Conservation (phyloP, 2,888 invertebrate species). For the Hedya salicella region DNA sequence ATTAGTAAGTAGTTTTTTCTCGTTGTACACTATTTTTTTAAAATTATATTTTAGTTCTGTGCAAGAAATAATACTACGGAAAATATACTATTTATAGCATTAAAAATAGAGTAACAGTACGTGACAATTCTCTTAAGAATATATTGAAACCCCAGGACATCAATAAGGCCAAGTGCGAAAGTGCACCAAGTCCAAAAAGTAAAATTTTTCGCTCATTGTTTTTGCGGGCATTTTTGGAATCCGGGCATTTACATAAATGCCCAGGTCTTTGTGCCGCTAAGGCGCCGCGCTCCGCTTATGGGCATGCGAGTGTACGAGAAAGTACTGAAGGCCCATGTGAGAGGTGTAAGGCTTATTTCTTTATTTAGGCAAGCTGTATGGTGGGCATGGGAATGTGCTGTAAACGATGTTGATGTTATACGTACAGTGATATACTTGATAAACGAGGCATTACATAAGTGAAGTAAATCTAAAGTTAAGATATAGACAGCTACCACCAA, state of each 20-base stretch:
- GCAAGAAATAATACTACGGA: no score
- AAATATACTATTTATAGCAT: no score
- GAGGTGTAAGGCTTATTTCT: constrained; percentile 37
- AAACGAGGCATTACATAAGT: no score
- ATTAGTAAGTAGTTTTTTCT: no score
- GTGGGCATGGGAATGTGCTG: constrained; percentile 17
- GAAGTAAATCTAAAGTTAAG: no score
- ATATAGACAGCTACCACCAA: no score
- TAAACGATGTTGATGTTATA: constrained; percentile 7
- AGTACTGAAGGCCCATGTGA: constrained; percentile 28
- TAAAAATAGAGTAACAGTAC: background rate
- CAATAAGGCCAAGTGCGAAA: constrained; percentile 56
- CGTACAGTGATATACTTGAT: no score
- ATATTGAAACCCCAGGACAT: constrained; percentile 29
- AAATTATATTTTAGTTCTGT: no score
- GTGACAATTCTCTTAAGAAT: background rate
- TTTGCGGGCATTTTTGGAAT: constrained; percentile 74
- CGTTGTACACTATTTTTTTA: no score
- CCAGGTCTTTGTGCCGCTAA: constrained; percentile 78
- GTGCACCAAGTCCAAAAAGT: constrained; percentile 71
- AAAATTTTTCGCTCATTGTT: constrained; percentile 77
- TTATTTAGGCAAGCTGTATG: constrained; percentile 24
- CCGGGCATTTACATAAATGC: constrained; percentile 82
- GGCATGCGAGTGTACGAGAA: constrained; percentile 44
- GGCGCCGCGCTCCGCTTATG: constrained; percentile 67